Evolutionary conservation across 2,797 vertebrate species (phyloP), one percentile per base, ranked within the genome.

Genomic region (Sebastes oblongus): DNA sequence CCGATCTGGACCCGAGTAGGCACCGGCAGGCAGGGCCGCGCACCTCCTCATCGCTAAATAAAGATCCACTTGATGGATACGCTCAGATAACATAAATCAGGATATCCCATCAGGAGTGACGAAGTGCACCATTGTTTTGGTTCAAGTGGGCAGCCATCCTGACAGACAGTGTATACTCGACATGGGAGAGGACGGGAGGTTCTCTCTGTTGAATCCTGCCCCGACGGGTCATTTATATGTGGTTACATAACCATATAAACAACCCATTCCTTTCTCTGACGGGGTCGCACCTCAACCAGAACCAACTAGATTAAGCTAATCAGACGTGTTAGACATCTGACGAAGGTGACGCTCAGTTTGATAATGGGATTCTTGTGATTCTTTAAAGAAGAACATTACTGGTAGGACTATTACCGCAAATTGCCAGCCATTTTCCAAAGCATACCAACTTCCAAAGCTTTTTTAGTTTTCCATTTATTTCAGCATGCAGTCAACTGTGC

Each of bases 91-190:
- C 84, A 94, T 94, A 93, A 95, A 95, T 95, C 94, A 96, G 95
- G 95, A 96, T 94, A 94, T 95, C 94, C 95, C 94, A 94, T 91
- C 92, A 92, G 87, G 81, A 88, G 86, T 93, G 93, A 94, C 83
- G 71, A 88, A 94, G 89, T 88, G 85, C 89, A 82, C 94, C 88
- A 96, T 95, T 95, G 94, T 96, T 95, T 92, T 87, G 88, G 89
- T 90, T 94, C 84, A 94, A 96, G 94, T 95, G 92, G 94, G 91
- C 90, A 95, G 93, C 81, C 93, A 93, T 94, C 92, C 93, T 93
- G 91, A 93, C 85, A 89, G 93, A 92, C 86, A 16, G 78, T 77
- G 66, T 71, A 79, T 10, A 50, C 86, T 85, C 77, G 66, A 85
- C 85, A 74, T 72, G 87, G 89, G 88, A 92, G 86, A 88, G 90